Evolutionary conservation across 2,888 invertebrate genomes (phyloP), one percentile per base, ranked within the genome.

Genomic region (Macaria notata): DNA sequence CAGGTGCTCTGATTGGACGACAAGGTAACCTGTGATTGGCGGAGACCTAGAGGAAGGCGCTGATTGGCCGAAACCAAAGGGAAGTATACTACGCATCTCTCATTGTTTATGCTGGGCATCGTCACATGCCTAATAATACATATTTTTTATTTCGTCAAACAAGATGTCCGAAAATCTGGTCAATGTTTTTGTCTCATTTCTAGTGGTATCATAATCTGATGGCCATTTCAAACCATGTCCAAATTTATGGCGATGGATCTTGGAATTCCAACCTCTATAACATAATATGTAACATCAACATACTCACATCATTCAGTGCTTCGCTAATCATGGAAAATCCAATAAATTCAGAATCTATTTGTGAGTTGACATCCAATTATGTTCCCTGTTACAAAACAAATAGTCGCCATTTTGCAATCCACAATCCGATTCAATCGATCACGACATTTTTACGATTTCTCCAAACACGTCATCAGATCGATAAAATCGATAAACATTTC

Each of bases 191-290:
- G 19, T 42, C 3, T 31, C 56, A 52, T 52, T 33, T 48, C 56
- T 52, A 51, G 30, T 3, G 39, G 9, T 48, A 9, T 31, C 46
- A 33, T 43, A 47, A 54, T 50, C 50, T 47, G 44, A 49, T 38
- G 47, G 3, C 38, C 41, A 31, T 42, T 47, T 46, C 57, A 51
- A 54, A 30, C 45, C 39, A 57, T 55, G 49, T 55, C n/a, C 43
- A 61, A 49, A 55, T 61, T 58, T 58, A 55, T 39, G 55, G 52
- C 52, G 54, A 46, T 29, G 31, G 38, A 43, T 58, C 52, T 55
- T 49, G 44, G 55, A 53, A 57, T 58, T 52, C 54, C 46, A 53
- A 49, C 46, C 19, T 19, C 19, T 19, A 19, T 19, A 19, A 19
- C 19, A 19, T 19, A 38, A 41, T 31, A 39, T 9, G 41, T 31